Conservation (phyloP, 2,888 invertebrate genomes). For the Lepidocyrtinus sp. region DNA sequence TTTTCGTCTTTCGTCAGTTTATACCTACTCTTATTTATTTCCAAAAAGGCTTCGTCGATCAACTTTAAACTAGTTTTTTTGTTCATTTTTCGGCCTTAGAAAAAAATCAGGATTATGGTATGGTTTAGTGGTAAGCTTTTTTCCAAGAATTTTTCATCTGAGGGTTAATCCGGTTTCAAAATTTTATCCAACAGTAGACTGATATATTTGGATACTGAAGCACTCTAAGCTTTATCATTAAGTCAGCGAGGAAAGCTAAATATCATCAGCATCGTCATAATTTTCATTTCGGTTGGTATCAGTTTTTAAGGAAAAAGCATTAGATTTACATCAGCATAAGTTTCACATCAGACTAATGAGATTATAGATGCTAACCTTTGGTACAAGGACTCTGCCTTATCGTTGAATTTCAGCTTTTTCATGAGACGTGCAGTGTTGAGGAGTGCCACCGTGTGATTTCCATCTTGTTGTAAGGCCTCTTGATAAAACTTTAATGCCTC, state of each 20-base stretch:
- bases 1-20: no score
- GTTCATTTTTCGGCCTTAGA: no score
- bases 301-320: slow-evolving; percentile 43
- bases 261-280: slow-evolving; percentile 20
- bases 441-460: slow-evolving; percentile 76
- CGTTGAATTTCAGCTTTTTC: slow-evolving; percentile 69
- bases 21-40: no score
- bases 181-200: no score
- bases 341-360: slow-evolving; percentile 59
- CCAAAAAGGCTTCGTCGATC: no score
- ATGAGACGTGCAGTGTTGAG: slow-evolving; percentile 76
- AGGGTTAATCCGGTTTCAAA: no score
- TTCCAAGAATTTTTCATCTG: no score
- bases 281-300: background rate
- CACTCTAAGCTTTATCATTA: slow-evolving; percentile 32
- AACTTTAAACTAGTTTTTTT: no score
- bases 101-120: no score
- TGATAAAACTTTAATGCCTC: slow-evolving; percentile 76
- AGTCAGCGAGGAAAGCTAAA: slow-evolving; percentile 20
- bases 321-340: slow-evolving; percentile 67
- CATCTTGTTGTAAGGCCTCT: slow-evolving; percentile 75
- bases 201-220: no score
- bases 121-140: no score
- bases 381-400: slow-evolving; percentile 69
- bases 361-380: slow-evolving; percentile 65